phyloP scores from a whole-genome alignment of 1,140 invertebrate genomes.

The Bombus sibiricus region DNA sequence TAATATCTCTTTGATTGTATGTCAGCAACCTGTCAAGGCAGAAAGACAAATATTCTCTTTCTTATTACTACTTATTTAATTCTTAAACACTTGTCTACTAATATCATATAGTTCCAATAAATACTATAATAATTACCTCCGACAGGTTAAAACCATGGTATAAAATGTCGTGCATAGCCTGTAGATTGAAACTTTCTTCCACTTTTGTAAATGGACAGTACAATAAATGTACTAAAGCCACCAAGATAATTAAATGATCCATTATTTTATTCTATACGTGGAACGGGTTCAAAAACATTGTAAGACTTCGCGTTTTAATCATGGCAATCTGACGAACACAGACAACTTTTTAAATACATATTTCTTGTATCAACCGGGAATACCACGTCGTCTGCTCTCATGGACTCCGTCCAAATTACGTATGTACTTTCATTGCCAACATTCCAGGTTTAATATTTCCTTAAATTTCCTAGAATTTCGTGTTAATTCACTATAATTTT shows the following conservation, averaged over 20 bases:
- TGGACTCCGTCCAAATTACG: constrained; percentile 1
- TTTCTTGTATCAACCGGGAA: constrained; percentile 33
- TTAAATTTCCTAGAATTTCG: constrained; percentile 5
- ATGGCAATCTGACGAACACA: constrained; percentile 7
- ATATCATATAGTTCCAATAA: neutral
- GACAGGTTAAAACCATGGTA: constrained; percentile 93
- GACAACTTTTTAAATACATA: constrained; percentile 31
- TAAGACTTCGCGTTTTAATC: constrained; percentile 10
- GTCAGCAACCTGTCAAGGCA: constrained; percentile 60
- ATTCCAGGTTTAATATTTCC: neutral
- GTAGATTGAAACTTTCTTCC: constrained; percentile 99
- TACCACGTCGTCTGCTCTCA: constrained; percentile 52
- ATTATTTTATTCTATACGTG: constrained; percentile 68
- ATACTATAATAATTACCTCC: constrained; percentile 85
- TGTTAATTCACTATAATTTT: constrained; percentile 6
- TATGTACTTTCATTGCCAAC: constrained; percentile 4
- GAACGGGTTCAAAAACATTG: neutral
- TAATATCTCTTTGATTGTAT: constrained; percentile 60
- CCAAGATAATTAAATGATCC: constrained; percentile 83
- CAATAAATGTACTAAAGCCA: constrained; percentile 90
- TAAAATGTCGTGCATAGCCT: constrained; percentile 98
- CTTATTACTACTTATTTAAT: neutral
- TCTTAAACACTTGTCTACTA: neutral
- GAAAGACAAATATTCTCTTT: constrained; percentile 5
- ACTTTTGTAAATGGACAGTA: constrained; percentile 99